Base-by-base conservation (phyloP, 1,140 invertebrate genomes). In the Stratiolaelaps scimitus region DNA sequence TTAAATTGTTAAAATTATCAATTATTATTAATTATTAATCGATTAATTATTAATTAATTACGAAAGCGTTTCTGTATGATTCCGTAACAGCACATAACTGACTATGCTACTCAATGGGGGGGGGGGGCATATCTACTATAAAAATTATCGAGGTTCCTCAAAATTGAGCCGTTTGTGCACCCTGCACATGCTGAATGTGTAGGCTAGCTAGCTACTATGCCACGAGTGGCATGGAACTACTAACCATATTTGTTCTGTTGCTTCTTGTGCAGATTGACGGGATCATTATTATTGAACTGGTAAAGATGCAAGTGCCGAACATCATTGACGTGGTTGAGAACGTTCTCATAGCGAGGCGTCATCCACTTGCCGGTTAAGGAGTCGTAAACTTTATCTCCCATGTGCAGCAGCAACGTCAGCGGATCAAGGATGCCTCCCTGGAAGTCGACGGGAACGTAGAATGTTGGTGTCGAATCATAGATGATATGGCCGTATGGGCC, bases 361-460 rank as follows among this genome's bases (percentile, higher is more conserved):
- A 94, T 87, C 89, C 91, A 96, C 72, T 93, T 89, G 2, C 90
- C 92, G 44, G 92, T 87, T 0, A 84, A 81, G 0, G 92, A 88
- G 77, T 96, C 92, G 74, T 96, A 97, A 56, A 92, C 80, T 65
- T 90, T 80, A 65, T 85, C 85, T 53, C 85, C 82, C 19, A 34
- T 29, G 72, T 91, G 88, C 1, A 95, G 79, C 23, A 97, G 77
- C 67, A 88, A 86, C 85, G 74, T 90, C 82, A 19, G 83, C 82
- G 78, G 92, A 85, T 68, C 90, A 80, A 68, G 89, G 77, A 72
- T 72, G 13, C 90, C 89, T 6, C 90, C 90, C 72, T 92, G 89
- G 82, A 94, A 96, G 72, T 91, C 91, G 34, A 94, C 83, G 0
- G 88, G 88, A 28, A 96, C 76, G 71, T 89, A 89, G 73, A 96